Percentiles rank a stretch among this genome's conserved stretches.
These are phyloP conservation scores for Columba janthina DNA, from an alignment of 2,113 vertebrate species.

Conservation along the genomic window DNA sequence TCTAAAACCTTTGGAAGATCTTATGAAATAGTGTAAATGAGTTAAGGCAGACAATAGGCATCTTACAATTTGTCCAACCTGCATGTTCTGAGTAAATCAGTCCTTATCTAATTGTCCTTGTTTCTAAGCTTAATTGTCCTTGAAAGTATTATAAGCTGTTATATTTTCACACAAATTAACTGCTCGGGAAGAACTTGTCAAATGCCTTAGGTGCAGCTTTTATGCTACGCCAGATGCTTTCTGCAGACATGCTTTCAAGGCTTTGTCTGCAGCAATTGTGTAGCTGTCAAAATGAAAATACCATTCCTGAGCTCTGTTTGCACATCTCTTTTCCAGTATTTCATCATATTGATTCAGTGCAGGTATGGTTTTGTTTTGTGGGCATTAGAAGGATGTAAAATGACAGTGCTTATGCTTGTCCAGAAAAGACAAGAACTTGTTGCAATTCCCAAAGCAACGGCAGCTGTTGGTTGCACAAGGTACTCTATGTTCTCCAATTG, in stretches of 20 bases:
- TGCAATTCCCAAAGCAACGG: background rate
- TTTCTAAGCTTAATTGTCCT: constrained; percentile 36
- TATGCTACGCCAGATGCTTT: background rate
- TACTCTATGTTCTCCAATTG: background rate
- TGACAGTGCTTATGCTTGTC: background rate
- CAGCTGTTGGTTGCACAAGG: background rate
- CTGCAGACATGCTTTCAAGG: background rate
- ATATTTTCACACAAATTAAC: constrained; percentile 3
- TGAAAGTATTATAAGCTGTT: background rate
- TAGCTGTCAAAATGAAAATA: background rate
- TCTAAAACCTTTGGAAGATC: background rate
- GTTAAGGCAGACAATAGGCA: background rate
- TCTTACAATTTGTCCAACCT: background rate
- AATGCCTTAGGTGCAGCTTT: background rate
- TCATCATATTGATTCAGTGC: background rate
- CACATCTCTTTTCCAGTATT: background rate
- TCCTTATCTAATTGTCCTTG: constrained; percentile 21
- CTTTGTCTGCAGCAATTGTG: background rate
- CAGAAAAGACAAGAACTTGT: background rate
- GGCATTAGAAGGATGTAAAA: background rate
- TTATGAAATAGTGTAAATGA: background rate
- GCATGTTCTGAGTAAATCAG: background rate
- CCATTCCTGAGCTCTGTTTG: background rate
- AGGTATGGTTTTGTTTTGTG: background rate
- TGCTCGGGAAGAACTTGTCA: background rate